Evolutionary conservation across 2,113 vertebrate genomes (phyloP).

Genomic region (Cyrtonyx montezumae): DNA sequence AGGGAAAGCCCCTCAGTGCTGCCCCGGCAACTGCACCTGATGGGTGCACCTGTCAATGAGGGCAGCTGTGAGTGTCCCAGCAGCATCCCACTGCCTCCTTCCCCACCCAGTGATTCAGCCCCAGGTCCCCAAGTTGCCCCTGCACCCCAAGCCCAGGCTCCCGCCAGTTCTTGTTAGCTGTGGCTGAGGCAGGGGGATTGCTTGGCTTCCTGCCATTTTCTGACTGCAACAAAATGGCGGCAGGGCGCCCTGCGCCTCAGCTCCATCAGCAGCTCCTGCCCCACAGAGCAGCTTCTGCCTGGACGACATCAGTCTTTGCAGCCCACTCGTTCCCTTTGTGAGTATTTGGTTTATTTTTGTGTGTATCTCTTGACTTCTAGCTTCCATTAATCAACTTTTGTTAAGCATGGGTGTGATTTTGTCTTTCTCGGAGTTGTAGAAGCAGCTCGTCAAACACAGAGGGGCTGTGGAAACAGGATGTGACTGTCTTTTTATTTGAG

Average conservation of each 20-base stretch:
- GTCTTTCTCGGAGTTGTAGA: not conserved
- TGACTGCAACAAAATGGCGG: not conserved
- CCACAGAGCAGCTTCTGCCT: not conserved
- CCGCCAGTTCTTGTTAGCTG: no score
- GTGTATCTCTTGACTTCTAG: not conserved
- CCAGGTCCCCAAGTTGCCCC: not conserved
- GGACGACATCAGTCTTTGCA: not conserved
- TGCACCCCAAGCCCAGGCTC: fast-evolving
- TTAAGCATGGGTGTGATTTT: fast-evolving
- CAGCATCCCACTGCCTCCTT: not conserved
- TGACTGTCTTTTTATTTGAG: not conserved
- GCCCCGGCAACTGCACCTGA: not conserved
- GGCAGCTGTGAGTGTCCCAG: not conserved
- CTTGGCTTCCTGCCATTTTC: not conserved
- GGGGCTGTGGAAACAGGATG: not conserved
- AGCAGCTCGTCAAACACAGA: fast-evolving
- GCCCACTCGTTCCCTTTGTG: fast-evolving
- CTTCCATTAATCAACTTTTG: not conserved
- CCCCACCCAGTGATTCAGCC: not conserved
- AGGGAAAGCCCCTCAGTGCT: not conserved
- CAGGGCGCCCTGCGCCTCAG: not conserved
- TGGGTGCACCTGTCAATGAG: fast-evolving
- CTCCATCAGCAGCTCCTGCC: not conserved
- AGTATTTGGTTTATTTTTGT: not conserved
- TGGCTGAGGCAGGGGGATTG: fast-evolving